Conservation (phyloP, 2,888 invertebrate species). For the Helicoverpa assulta region DNA sequence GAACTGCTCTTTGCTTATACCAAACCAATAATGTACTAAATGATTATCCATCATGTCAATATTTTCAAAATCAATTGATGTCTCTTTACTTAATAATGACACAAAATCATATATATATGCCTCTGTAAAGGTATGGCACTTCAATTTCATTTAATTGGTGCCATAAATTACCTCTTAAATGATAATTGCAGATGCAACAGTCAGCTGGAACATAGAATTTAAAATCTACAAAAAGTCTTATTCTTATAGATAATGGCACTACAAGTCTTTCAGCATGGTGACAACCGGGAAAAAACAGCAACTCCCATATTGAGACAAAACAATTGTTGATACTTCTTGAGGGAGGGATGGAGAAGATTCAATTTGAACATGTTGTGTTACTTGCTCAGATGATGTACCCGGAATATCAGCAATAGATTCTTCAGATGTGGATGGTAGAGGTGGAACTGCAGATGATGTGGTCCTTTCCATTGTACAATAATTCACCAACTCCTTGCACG, state of each 20-base stretch:
- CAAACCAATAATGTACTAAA: slow-evolving; percentile 7
- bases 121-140: slow-evolving; percentile 6
- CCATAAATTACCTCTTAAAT: slow-evolving; percentile 7
- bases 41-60: slow-evolving; percentile 7
- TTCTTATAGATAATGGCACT: not conserved
- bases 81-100: not conserved
- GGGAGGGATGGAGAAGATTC: not conserved
- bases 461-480: too few species aligned
- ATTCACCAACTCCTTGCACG: too few species aligned
- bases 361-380: not conserved
- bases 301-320: slow-evolving; percentile 7
- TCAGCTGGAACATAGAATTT: slow-evolving; percentile 2
- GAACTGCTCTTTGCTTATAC: slow-evolving; percentile 4
- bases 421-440: too few species aligned
- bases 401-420: too few species aligned
- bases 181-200: slow-evolving; percentile 7
- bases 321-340: slow-evolving; percentile 2
- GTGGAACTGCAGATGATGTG: too few species aligned
- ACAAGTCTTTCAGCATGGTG: too few species aligned
- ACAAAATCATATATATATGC: slow-evolving; percentile 3
- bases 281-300: not conserved
- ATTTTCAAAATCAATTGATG: slow-evolving; percentile 6
- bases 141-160: slow-evolving; percentile 9
- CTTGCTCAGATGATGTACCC: not conserved
- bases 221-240: slow-evolving; percentile 6